Base-by-base conservation (phyloP, 1,140 invertebrate genomes). In the Drosophila fuyamai region DNA sequence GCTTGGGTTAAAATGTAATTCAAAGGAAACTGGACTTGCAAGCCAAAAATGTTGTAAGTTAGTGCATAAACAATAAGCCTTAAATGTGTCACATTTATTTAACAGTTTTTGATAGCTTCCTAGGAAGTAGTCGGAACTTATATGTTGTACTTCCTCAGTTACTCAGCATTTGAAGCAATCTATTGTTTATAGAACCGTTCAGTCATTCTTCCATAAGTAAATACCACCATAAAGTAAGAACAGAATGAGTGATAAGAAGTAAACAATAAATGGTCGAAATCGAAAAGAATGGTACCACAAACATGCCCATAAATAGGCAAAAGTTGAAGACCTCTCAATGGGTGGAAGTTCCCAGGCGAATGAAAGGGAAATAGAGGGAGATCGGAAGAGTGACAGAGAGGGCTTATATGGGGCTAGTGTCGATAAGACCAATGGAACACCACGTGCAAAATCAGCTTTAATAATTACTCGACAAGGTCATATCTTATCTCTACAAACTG, bases 241-340 rank as follows among this genome's bases (percentile, higher is more conserved):
- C 41, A 16, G 14, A 46, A 38, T 27, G 12, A 27, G 23, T 53
- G 80, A 85, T 85, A 85, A 85, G 74, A 79, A 56, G 68, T 16
- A 48, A 76, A 56, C 62, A 67, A 76, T 56, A 71, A 71, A 41
- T 47, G 67, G 3, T 36, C n/a, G 56, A 61, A 56, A 57, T 35
- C 23, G 57, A 65, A 63, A 41, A 62, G 51, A 50, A 79, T 56
- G 50, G 59, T 47, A 40, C 56, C 43, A 65, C 60, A 78, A 86
- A 86, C 83, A 86, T 86, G 83, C 50, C 83, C 83, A 86, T 88
- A 86, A 85, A 86, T 89, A 86, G 83, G 83, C 83, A 86, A 70
- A 79, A 68, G 44, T 14, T 13, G 60, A 62, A 68, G 36, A 50
- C 16, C 56, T 9, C 14, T 44, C 46, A 60, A 81, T 79, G 67